Evolutionary conservation across 2,797 vertebrate species (phyloP).

Genomic region (Chelon labrosus): DNA sequence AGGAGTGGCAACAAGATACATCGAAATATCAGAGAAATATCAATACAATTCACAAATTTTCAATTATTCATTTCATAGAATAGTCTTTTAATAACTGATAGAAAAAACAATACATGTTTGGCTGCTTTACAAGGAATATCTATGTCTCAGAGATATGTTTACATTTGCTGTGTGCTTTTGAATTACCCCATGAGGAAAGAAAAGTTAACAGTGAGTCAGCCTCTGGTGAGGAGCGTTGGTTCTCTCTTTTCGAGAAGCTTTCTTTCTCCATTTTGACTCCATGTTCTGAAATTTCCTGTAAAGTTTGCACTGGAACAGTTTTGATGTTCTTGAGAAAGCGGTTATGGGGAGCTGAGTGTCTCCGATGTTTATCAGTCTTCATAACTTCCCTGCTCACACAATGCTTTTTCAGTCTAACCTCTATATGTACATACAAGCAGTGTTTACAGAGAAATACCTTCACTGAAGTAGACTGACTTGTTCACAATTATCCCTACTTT

Average conservation of each 20-base stretch:
- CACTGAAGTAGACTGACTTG: slow-evolving; percentile 65
- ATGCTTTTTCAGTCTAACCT: slow-evolving; percentile 72
- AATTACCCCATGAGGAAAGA: slow-evolving; percentile 64
- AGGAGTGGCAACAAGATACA: slow-evolving; percentile 87
- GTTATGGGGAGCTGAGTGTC: slow-evolving; percentile 55
- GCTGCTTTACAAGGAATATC: slow-evolving; percentile 85
- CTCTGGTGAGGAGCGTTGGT: slow-evolving; percentile 54
- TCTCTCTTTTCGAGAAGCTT: slow-evolving; percentile 50
- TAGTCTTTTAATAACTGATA: slow-evolving; percentile 85
- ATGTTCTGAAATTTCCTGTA: slow-evolving; percentile 62
- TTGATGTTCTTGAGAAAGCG: slow-evolving; percentile 59
- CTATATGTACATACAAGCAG: slow-evolving; percentile 86
- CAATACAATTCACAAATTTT: slow-evolving; percentile 89
- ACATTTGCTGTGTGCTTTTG: slow-evolving; percentile 78
- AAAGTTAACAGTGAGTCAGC: slow-evolving; percentile 60
- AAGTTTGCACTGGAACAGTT: slow-evolving; percentile 67
- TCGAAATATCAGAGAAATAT: slow-evolving; percentile 88
- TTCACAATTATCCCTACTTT: slow-evolving; percentile 64
- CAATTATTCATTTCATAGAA: slow-evolving; percentile 84
- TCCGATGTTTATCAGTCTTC: slow-evolving; percentile 62
- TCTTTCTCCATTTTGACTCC: slow-evolving; percentile 65
- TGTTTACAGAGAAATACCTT: slow-evolving; percentile 77
- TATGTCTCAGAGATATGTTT: slow-evolving; percentile 77
- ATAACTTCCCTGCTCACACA: slow-evolving; percentile 60
- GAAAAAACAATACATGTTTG: slow-evolving; percentile 85